phyloP scores from a whole-genome alignment of 2,113 vertebrate genomes.

The Ranitomeya variabilis region DNA sequence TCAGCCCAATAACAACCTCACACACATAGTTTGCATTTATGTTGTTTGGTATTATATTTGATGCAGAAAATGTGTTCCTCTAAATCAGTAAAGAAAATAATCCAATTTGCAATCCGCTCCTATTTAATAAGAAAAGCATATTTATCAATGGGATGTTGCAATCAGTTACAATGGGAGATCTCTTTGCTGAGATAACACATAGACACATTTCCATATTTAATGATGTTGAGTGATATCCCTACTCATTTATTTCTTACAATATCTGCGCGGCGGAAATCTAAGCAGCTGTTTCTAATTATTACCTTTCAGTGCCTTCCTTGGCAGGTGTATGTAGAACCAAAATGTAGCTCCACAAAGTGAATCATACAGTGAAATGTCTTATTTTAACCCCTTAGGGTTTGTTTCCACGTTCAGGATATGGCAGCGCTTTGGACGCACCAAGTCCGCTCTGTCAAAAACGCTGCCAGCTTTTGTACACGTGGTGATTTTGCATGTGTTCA shows the following conservation, averaged over 20 bases:
- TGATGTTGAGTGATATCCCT: constrained; percentile 60
- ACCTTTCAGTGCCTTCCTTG: constrained; percentile 61
- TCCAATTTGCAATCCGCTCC: neutral
- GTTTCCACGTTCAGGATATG: too few species aligned
- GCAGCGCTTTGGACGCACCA: too few species aligned
- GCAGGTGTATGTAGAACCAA: constrained; percentile 50
- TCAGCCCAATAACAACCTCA: too few species aligned
- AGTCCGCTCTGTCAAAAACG: too few species aligned
- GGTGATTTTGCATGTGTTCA: too few species aligned
- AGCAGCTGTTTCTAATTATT: constrained; percentile 71
- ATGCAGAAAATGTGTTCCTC: neutral
- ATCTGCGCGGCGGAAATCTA: constrained; percentile 68
- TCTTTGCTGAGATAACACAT: constrained; percentile 50
- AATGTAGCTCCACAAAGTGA: constrained; percentile 54
- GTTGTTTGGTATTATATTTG: neutral
- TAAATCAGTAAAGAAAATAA: too few species aligned
- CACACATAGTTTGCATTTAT: neutral
- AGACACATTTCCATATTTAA: constrained; percentile 61
- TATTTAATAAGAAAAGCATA: neutral
- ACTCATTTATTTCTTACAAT: constrained; percentile 69
- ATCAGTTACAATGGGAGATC: neutral
- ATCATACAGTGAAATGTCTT: constrained; percentile 53
- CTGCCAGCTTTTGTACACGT: too few species aligned
- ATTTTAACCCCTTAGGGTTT: neutral
- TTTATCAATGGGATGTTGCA: neutral